A percentile compares a stretch with the other conserved stretches of the same genome.
Conservation (phyloP, 2,797 vertebrate genomes). For the Synaphobranchus kaupii region DNA sequence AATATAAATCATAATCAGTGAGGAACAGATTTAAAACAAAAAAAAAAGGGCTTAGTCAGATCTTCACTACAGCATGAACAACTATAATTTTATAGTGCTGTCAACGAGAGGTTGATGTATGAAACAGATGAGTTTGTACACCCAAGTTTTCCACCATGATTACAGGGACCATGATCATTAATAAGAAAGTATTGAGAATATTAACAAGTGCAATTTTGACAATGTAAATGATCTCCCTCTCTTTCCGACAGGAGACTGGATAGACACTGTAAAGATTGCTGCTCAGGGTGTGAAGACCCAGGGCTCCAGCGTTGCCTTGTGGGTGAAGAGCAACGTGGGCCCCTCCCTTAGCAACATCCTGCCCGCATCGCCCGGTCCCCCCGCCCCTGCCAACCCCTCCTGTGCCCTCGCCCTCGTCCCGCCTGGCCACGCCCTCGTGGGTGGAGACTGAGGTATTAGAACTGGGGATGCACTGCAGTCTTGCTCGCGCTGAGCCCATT, state of each 20-base stretch:
- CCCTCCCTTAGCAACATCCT: conserved; percentile 65
- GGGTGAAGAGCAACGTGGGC: conserved; percentile 71
- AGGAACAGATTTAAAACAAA: no score
- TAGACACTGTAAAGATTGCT: conserved; percentile 72
- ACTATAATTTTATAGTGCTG: no score
- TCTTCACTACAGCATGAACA: no score
- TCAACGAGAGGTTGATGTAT: background rate
- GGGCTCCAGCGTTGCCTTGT: conserved; percentile 69
- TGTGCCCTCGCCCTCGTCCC: conserved; percentile 57
- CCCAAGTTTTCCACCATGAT: background rate
- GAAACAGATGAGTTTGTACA: background rate
- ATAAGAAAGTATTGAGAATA: background rate
- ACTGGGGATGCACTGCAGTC: no score
- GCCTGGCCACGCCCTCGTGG: conserved; percentile 47
- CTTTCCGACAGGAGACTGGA: conserved; percentile 64
- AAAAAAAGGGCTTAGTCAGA: background rate
- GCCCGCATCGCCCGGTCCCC: conserved; percentile 60
- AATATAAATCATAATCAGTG: background rate
- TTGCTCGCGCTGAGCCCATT: background rate
- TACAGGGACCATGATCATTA: background rate
- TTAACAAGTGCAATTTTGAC: background rate
- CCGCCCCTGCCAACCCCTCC: conserved; percentile 38
- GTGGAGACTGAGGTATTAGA: conserved; percentile 56
- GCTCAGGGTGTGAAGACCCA: conserved; percentile 75
- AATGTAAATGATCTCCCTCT: background rate